phyloP scores from a whole-genome alignment of 2,113 vertebrate species.

The Oxygymnocypris stewartii region DNA sequence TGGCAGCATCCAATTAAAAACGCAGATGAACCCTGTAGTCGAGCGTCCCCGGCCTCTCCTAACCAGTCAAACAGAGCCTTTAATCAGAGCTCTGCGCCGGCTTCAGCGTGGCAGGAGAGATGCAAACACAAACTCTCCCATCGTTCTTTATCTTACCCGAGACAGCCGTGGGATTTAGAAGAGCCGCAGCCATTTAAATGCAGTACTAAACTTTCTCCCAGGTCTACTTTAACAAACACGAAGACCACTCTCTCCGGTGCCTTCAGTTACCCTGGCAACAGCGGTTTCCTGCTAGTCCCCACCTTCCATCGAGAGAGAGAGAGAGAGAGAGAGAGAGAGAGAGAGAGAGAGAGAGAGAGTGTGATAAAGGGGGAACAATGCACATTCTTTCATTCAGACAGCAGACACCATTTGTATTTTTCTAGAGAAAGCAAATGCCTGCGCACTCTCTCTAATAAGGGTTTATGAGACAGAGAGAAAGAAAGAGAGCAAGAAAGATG shows the following conservation, averaged over 20 bases:
- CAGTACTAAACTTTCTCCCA: constrained; percentile 25
- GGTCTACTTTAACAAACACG: constrained; percentile 42
- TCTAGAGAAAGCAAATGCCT: constrained; percentile 9
- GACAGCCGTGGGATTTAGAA: constrained; percentile 27
- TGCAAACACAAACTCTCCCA: constrained; percentile 31
- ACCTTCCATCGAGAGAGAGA: not conserved
- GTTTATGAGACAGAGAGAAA: constrained; percentile 16
- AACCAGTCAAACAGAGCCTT: constrained; percentile 39
- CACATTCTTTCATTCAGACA: constrained; percentile 21
- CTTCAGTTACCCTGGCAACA: constrained; percentile 48
- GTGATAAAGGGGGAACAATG: constrained; percentile 19
- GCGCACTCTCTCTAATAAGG: constrained; percentile 28
- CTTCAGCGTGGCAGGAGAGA: not conserved
- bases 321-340: not conserved
- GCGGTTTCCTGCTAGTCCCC: constrained; percentile 33
- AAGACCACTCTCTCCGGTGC: not conserved
- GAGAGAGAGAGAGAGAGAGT: not conserved
- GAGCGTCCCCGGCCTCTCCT: not conserved
- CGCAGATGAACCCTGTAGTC: not conserved
- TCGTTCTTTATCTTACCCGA: constrained; percentile 40
- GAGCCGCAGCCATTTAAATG: not conserved
- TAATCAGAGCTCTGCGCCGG: constrained; percentile 31
- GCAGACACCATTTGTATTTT: constrained; percentile 25
- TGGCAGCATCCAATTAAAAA: not conserved
- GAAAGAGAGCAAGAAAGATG: constrained; percentile 14